Evolutionary conservation across 1,140 invertebrate species (phyloP).

Genomic region (Pseudobourletiella spinata): DNA sequence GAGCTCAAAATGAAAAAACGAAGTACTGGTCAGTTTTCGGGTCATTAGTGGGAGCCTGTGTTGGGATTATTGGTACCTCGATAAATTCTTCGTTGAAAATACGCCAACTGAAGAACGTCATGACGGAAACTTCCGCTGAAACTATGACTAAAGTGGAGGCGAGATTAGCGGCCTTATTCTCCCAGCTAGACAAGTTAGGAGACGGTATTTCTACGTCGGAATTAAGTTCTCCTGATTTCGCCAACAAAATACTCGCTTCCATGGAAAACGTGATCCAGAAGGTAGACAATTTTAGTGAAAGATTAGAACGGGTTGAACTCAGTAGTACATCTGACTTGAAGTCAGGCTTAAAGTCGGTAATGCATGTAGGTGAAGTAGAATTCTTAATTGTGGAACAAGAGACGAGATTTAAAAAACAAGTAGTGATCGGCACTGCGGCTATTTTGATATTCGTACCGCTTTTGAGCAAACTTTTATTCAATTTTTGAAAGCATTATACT

Average conservation of each 20-base stretch:
- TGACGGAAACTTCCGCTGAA: conserved; percentile 4
- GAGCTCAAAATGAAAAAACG: conserved; percentile 60
- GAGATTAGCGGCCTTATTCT: neutral
- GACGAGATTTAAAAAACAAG: too few species aligned
- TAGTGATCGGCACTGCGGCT: neutral
- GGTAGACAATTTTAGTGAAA: neutral
- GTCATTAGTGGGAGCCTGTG: conserved; percentile 51
- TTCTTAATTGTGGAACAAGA: too few species aligned
- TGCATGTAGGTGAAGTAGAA: too few species aligned
- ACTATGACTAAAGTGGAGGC: neutral
- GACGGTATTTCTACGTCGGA: neutral
- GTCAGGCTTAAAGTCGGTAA: too few species aligned
- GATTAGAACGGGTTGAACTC: neutral
- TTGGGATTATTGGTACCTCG: conserved; percentile 29
- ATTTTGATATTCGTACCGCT: neutral
- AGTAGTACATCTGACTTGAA: too few species aligned
- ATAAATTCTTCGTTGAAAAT: conserved; percentile 26
- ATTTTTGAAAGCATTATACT: too few species aligned
- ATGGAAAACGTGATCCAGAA: neutral
- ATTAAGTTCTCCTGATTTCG: neutral
- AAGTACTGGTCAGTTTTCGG: conserved; percentile 70
- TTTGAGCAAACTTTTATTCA: neutral
- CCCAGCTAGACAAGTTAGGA: neutral
- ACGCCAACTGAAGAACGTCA: conserved; percentile 12
- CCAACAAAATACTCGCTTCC: neutral